phyloP scores from a whole-genome alignment of 1,140 invertebrate genomes.

The Papilio aristodemus region DNA sequence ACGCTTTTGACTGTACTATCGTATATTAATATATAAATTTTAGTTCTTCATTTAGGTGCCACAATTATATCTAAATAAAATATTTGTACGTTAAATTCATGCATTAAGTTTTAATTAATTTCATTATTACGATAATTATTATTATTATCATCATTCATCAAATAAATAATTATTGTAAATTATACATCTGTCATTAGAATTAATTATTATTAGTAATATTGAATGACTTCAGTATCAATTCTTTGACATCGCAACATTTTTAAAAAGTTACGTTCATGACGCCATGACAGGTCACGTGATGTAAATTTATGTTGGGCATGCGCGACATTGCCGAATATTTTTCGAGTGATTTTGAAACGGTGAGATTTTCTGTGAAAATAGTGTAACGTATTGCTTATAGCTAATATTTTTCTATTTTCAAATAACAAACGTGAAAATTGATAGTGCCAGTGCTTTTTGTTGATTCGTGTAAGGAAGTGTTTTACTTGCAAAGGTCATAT shows the following conservation, averaged over 20 bases:
- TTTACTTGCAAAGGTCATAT: conserved; percentile 63
- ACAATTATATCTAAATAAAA: no score
- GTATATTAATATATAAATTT: no score
- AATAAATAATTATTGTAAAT: no score
- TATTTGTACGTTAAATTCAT: no score
- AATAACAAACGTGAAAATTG: conserved; percentile 39
- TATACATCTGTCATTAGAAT: no score
- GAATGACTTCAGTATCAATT: not conserved
- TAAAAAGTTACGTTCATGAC: conserved; percentile 53
- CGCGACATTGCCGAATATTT: conserved; percentile 70
- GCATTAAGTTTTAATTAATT: no score
- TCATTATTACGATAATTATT: no score
- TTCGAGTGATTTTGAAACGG: conserved; percentile 72
- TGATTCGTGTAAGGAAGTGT: conserved; percentile 58
- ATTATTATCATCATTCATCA: no score
- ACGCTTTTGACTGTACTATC: no score
- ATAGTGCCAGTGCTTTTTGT: conserved; percentile 51
- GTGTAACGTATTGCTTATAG: conserved; percentile 42
- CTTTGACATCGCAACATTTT: conserved; percentile 34
- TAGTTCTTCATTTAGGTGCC: no score
- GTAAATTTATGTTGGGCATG: conserved; percentile 79
- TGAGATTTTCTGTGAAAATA: conserved; percentile 57
- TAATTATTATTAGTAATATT: not conserved
- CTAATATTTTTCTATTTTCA: conserved; percentile 32
- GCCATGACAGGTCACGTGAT: conserved; percentile 80